Evolutionary conservation across 1,140 invertebrate species (phyloP), one percentile per base, ranked within the genome.

Genomic region (Papilio polytes): DNA sequence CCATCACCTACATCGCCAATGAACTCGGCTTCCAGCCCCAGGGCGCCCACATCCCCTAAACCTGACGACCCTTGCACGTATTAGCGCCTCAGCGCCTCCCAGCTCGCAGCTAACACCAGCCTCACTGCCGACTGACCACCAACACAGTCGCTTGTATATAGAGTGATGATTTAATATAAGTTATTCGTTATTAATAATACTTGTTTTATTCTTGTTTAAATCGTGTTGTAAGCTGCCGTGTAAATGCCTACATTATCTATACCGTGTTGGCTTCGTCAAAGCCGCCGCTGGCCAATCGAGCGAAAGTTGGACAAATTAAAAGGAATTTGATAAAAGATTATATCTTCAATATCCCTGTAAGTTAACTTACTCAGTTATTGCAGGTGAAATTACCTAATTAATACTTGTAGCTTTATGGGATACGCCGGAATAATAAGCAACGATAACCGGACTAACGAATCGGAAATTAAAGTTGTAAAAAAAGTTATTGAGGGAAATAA

Each of bases 11-110:
- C 74, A 13, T 76, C 74, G 74, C 74, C 74, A 53, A 76, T 46
- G 46, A 76, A 46, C 41, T 22, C 9, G 74, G 74, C 9, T 77
- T 41, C 74, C 48, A 77, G 70, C 88, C 88, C 82, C 44, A 81
- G 74, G 70, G 76, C 74, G 53, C 83, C 66, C 76, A 78, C 31
- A 36, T 70, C 13, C 76, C 76, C 53, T 18, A 74, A 44, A n/a
- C 44, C 26, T 56, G 59, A 78, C 26, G 9, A 66, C 51, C 31
- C 48, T 36, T 74, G 78, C 73, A 31, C 59, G 59, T 22, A 22
- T 66, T 22, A 22, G 10, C 26, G 26, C 26, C 26, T 26, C 26
- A 26, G 26, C 36, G 36, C 36, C 36, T 36, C 36, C 36, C 36
- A 56, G 26, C n/a, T n/a, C n/a, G n/a, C 1, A 31, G n/a, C 10